Conservation (phyloP, 2,113 vertebrate genomes). For the Amblyopsis rosae region DNA sequence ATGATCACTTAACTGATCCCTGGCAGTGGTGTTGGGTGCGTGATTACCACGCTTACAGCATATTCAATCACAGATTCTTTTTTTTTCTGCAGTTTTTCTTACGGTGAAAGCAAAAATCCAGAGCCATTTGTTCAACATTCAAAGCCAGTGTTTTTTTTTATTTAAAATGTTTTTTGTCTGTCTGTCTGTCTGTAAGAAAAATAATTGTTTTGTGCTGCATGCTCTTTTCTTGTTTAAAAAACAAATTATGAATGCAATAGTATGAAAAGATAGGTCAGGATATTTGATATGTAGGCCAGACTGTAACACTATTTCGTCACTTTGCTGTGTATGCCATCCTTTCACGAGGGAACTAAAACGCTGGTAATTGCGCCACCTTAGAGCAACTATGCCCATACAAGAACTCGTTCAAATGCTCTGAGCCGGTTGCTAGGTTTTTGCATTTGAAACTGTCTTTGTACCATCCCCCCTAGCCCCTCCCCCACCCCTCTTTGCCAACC, state of each 20-base stretch:
- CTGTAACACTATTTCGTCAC: slow-evolving; percentile 24
- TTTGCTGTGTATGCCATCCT: slow-evolving; percentile 11
- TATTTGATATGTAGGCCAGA: neutral
- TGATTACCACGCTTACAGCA: neutral
- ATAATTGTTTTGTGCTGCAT: no score
- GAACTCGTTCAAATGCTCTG: slow-evolving; percentile 61
- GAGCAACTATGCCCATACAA: slow-evolving; percentile 42
- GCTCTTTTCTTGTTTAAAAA: neutral
- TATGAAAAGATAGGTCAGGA: neutral
- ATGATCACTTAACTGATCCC: neutral
- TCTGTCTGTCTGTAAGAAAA: no score
- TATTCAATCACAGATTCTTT: neutral
- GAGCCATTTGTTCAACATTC: no score
- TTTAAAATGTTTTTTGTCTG: no score
- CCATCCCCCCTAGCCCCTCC: slow-evolving; percentile 66
- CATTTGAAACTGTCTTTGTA: slow-evolving; percentile 74
- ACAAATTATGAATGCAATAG: neutral
- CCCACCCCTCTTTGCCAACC: slow-evolving; percentile 64
- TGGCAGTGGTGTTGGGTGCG: neutral
- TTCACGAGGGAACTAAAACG: slow-evolving; percentile 13
- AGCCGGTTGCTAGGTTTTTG: slow-evolving; percentile 68
- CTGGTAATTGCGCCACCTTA: slow-evolving; percentile 17
- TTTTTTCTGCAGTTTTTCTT: no score
- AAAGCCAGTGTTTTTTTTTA: no score
- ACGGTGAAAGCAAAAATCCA: no score